phyloP scores from a whole-genome alignment of 2,797 vertebrate species.

The Tenualosa ilisha region DNA sequence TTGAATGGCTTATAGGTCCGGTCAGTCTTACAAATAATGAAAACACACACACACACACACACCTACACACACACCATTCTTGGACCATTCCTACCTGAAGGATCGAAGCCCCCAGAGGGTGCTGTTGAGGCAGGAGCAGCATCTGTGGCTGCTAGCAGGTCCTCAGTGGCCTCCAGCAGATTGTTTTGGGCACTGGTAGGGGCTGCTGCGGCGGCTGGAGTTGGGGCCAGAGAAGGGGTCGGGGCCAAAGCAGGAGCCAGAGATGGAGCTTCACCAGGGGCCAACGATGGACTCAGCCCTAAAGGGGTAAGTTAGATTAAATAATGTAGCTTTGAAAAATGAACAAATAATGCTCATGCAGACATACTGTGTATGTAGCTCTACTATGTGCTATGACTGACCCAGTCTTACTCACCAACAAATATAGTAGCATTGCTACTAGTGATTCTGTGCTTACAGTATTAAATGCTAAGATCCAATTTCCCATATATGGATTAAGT shows the following conservation, averaged over 20 bases:
- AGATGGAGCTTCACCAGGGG: constrained; percentile 74
- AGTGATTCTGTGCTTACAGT: too few relatives aligned
- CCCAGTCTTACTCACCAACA: not conserved
- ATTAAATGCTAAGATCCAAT: too few relatives aligned
- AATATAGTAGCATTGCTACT: not conserved
- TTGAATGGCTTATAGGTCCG: not conserved
- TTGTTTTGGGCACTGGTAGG: constrained; percentile 73
- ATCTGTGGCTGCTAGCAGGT: constrained; percentile 73
- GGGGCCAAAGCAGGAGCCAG: constrained; percentile 69
- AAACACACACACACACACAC: not conserved
- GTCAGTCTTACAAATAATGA: not conserved
- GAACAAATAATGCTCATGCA: not conserved
- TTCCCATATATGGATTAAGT: too few relatives aligned
- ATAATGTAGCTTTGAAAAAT: not conserved
- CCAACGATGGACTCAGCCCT: constrained; percentile 18
- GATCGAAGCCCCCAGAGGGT: constrained; percentile 84
- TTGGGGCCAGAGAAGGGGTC: constrained; percentile 66
- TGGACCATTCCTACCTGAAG: constrained; percentile 82
- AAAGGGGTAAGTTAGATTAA: not conserved
- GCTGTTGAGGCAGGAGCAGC: constrained; percentile 70
- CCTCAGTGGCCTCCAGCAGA: constrained; percentile 88
- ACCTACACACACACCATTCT: not conserved
- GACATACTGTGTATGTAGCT: not conserved
- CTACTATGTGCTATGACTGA: not conserved
- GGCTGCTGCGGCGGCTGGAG: constrained; percentile 61